Base-by-base conservation (phyloP, 2,797 vertebrate genomes). In the Sebastes baramenuke region DNA sequence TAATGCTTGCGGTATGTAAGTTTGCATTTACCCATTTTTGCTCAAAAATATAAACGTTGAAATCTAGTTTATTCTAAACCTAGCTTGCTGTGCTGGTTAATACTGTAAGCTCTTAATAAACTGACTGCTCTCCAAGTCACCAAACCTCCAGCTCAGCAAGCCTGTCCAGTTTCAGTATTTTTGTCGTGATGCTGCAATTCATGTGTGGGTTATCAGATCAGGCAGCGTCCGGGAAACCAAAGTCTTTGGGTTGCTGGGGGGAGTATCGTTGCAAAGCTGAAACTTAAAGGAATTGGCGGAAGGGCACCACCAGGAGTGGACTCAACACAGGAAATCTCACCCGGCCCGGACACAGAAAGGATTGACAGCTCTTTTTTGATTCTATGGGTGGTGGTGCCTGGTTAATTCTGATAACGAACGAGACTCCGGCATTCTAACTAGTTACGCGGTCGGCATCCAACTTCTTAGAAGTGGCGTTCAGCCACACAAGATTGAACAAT, bases 361-460 rank as follows among this genome's bases (percentile, higher is more conserved):
- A 83, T 18, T 76, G 84, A 81, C 77, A 71, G 70, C 46, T 88
- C 88, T 88, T 86, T 84, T 68, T 81, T 8, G 6, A 75, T 90
- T 86, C 86, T 42, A 12, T 81, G 22, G 25, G 60, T 86, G 75
- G 32, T 67, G 42, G n/a, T 75, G 65, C n/a, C 80, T 66, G 32
- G 29, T 73, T 90, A 73, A 84, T 87, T 91, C 42, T 46, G 42
- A 18, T 46, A 46, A 18, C 42, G 7, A 46, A 46, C 16, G 16
- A 4, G 16, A 18, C 42, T 46, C 16, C 42, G 16, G 42, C 42
- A 46, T 46, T 0, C 42, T 46, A 46, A 8, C 16, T 46, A 46
- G 42, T 0, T 18, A 46, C 42, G 12, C 34, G 36, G 36, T 38
- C 42, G 16, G 6, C 3, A 0, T 18, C 42, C 42, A 46, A 46